These are phyloP conservation scores for Lasiommata megera DNA, from an alignment of 2,888 invertebrate species.

Conservation along the genomic window DNA sequence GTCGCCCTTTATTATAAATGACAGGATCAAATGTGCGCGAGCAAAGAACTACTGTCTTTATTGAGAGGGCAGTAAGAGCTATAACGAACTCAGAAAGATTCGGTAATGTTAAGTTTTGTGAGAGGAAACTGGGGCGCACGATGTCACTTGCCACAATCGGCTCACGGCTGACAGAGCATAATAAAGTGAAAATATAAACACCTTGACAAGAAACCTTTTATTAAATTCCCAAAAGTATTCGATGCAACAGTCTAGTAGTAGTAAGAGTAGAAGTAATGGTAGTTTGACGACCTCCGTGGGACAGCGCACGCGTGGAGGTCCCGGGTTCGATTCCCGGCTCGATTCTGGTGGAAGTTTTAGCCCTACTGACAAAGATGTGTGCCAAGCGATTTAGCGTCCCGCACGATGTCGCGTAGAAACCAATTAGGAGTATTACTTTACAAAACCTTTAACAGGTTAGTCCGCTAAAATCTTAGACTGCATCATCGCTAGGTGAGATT, in stretches of 20 bases:
- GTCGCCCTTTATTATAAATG: slow-evolving; percentile 77
- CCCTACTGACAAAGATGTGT: no score
- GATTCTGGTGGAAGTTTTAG: no score
- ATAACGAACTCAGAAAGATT: neutral
- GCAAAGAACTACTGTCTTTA: slow-evolving; percentile 9
- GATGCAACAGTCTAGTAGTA: neutral
- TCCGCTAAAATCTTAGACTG: no score
- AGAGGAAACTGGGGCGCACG: slow-evolving; percentile 3
- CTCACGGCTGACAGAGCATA: neutral
- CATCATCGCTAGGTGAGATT: no score
- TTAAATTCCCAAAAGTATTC: neutral
- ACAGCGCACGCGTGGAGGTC: no score
- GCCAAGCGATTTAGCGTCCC: no score
- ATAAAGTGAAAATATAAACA: slow-evolving; percentile 8
- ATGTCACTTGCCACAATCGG: slow-evolving; percentile 10
- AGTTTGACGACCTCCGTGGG: no score
- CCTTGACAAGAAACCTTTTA: neutral
- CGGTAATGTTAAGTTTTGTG: neutral
- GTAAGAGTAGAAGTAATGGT: no score
- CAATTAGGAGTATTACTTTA: no score
- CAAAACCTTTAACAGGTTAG: no score
- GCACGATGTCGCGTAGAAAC: no score
- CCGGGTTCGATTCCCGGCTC: no score
- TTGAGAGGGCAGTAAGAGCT: neutral
- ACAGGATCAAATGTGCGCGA: slow-evolving; percentile 20